A percentile compares a stretch with the other conserved stretches of the same genome.
Evolutionary conservation across 2,888 invertebrate species (phyloP).

Genomic region (Ophion slaviceki): DNA sequence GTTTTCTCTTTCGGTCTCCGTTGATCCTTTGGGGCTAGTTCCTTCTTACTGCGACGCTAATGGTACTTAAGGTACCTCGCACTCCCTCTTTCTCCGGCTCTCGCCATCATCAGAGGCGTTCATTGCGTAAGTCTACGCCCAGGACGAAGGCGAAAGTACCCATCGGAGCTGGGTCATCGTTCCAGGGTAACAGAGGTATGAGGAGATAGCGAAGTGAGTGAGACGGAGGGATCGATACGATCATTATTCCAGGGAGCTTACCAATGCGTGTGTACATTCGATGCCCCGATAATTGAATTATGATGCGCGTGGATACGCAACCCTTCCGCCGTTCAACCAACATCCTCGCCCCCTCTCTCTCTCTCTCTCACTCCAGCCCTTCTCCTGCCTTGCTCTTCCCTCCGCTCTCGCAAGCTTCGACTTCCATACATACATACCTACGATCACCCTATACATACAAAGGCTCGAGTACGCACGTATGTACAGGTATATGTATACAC

Average conservation of each 20-base stretch:
- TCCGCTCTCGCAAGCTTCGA: constrained; percentile 10
- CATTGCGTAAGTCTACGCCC: constrained; percentile 36
- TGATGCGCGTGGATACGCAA: constrained; percentile 64
- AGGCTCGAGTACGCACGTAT: background rate
- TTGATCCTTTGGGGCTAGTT: background rate
- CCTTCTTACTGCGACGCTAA: constrained; percentile 22
- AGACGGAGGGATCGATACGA: constrained; percentile 57
- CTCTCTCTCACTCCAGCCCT: background rate
- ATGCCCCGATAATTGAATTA: constrained; percentile 66
- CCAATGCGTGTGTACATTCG: constrained; percentile 65
- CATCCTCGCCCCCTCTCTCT: constrained; percentile 21
- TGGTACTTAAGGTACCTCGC: constrained; percentile 13
- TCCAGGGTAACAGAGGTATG: background rate
- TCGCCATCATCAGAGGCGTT: constrained; percentile 35
- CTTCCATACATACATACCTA: background rate
- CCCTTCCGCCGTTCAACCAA: constrained; percentile 52
- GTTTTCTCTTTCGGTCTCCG: background rate
- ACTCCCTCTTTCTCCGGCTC: constrained; percentile 7
- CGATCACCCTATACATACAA: background rate
- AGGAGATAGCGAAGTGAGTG: constrained; percentile 12
- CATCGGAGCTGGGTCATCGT: constrained; percentile 30
- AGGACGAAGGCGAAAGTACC: constrained; percentile 47
- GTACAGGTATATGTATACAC: background rate
- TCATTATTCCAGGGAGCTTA: constrained; percentile 65
- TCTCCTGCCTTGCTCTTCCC: background rate